Evolutionary conservation across 2,888 invertebrate species (phyloP).

Genomic region (Reticulitermes lucifugus): DNA sequence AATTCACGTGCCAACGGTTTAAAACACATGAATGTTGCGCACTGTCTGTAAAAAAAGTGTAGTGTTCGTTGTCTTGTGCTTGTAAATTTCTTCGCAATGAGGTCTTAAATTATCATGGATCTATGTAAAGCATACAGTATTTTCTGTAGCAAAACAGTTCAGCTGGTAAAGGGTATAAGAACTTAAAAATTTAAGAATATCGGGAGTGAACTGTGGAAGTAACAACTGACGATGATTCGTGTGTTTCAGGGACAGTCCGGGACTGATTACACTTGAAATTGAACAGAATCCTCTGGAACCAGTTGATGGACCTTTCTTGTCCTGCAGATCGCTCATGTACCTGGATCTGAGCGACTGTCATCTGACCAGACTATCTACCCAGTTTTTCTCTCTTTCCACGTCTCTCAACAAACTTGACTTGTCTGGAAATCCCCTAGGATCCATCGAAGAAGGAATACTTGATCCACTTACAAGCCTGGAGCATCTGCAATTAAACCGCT

Average conservation of each 20-base stretch:
- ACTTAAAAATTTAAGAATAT: too few relatives aligned
- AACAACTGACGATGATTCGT: background rate
- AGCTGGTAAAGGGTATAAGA: too few relatives aligned
- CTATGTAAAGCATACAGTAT: too few relatives aligned
- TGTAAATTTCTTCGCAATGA: too few relatives aligned
- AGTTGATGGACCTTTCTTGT: conserved; percentile 74
- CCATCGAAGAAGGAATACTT: conserved; percentile 70
- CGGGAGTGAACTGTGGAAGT: too few relatives aligned
- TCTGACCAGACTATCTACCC: conserved; percentile 69
- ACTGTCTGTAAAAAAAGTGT: too few relatives aligned
- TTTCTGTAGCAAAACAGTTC: too few relatives aligned
- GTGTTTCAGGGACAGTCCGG: conserved; percentile 73
- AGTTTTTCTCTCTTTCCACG: conserved; percentile 76
- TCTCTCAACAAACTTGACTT: conserved; percentile 76
- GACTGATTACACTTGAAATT: conserved; percentile 76
- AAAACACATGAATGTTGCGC: too few relatives aligned
- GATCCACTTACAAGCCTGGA: conserved; percentile 75
- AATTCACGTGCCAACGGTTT: too few relatives aligned
- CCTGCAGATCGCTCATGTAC: conserved; percentile 74
- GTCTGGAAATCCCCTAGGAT: conserved; percentile 74
- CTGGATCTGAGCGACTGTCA: conserved; percentile 76
- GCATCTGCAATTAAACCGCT: conserved; percentile 73
- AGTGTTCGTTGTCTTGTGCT: too few relatives aligned
- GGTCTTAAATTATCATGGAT: too few relatives aligned
- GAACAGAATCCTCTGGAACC: conserved; percentile 74